Conservation (phyloP, 1,140 invertebrate genomes). For the Ips nitidus region DNA sequence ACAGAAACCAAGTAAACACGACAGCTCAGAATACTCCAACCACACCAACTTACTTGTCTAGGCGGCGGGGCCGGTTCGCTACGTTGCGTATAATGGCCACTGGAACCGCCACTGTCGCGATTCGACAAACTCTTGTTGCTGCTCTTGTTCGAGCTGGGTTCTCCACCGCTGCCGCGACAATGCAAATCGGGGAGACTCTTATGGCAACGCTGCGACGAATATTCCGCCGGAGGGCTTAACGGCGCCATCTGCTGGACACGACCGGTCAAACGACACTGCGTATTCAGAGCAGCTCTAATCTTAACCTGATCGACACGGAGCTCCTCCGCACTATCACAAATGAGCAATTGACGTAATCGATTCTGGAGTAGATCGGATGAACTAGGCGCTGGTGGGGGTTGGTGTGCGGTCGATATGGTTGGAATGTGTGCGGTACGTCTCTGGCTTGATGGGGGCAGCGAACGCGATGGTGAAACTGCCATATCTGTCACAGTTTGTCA, state of each 20-base stretch:
- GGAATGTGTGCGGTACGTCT: conserved; percentile 43
- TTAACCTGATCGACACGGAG: conserved; percentile 48
- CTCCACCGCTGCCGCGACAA: conserved; percentile 42
- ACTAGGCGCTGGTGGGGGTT: conserved; percentile 34
- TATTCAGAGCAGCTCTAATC: not conserved
- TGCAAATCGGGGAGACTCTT: conserved; percentile 82
- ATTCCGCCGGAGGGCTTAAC: conserved; percentile 66
- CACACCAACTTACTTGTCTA: conserved; percentile 46
- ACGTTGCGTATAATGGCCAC: conserved; percentile 74
- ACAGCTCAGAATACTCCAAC: not conserved
- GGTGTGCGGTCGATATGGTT: conserved; percentile 43
- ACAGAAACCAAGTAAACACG: not conserved
- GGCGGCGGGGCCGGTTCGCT: conserved; percentile 66
- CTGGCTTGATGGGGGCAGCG: conserved; percentile 57
- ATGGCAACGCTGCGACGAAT: conserved; percentile 62
- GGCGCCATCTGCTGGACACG: conserved; percentile 50
- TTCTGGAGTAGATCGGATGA: conserved; percentile 73
- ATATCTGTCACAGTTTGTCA: conserved; percentile 54
- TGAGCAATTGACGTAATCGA: conserved; percentile 72
- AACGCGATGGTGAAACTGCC: conserved; percentile 59
- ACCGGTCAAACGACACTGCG: not conserved
- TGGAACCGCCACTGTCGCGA: conserved; percentile 74
- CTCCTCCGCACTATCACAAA: conserved; percentile 64
- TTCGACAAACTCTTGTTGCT: conserved; percentile 52
- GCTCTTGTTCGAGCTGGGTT: conserved; percentile 58